A percentile compares a stretch with the other conserved stretches of the same genome.
Conservation (phyloP, 2,888 invertebrate genomes). For the Didymodactylos carnosus region DNA sequence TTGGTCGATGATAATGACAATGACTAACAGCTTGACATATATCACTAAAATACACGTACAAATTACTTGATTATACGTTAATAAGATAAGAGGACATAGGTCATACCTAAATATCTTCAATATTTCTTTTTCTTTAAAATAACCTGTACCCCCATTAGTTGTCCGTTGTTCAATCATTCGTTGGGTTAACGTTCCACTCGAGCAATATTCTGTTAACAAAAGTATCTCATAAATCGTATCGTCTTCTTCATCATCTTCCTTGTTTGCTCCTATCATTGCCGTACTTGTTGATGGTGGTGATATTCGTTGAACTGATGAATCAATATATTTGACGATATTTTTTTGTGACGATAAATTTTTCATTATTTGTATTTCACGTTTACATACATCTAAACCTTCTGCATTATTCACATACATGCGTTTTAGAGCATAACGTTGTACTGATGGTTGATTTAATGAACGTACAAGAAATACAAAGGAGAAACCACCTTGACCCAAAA, state of each 20-base stretch:
- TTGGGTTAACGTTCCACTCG: slow-evolving; percentile 51
- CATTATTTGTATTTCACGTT: slow-evolving; percentile 63
- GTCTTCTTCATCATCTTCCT: slow-evolving; percentile 53
- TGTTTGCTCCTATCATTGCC: slow-evolving; percentile 39
- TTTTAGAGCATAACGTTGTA: slow-evolving; percentile 58
- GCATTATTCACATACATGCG: slow-evolving; percentile 79
- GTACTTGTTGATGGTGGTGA: slow-evolving; percentile 26
- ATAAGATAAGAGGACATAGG: background rate
- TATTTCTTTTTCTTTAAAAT: slow-evolving; percentile 41
- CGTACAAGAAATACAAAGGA: slow-evolving; percentile 71
- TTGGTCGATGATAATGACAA: slow-evolving; percentile 63
- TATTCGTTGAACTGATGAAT: slow-evolving; percentile 5
- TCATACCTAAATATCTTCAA: slow-evolving; percentile 30
- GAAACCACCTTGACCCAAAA: slow-evolving; percentile 53
- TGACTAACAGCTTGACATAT: slow-evolving; percentile 70
- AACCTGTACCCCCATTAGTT: slow-evolving; percentile 24
- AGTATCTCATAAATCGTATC: slow-evolving; percentile 68
- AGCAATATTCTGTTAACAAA: slow-evolving; percentile 67
- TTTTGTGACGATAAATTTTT: slow-evolving; percentile 3
- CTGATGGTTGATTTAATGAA: slow-evolving; percentile 40
- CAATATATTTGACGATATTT: slow-evolving; percentile 8
- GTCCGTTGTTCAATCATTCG: slow-evolving; percentile 55
- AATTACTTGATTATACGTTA: background rate
- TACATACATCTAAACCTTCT: slow-evolving; percentile 63
- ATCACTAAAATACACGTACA: slow-evolving; percentile 65